Base-by-base conservation (phyloP, 2,797 vertebrate genomes). In the Chanos chanos region DNA sequence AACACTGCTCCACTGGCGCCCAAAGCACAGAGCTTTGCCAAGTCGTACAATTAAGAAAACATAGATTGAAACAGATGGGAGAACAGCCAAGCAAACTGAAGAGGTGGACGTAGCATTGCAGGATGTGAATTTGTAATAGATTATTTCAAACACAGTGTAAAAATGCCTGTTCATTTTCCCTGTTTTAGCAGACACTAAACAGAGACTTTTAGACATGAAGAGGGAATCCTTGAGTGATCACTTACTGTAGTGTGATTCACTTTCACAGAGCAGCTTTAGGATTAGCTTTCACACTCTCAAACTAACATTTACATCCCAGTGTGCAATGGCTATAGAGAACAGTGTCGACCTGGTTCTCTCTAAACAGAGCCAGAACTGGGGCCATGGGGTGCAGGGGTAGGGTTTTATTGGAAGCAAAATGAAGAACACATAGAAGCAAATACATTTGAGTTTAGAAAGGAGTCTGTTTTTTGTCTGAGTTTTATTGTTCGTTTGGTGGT, bases 21-120 rank as follows among this genome's bases (percentile, higher is more conserved):
- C 67, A 57, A 57, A 78, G 67, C 75, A 59, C 72, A 76, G 69
- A 76, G 77, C 79, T 72, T 72, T 66, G 73, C 78, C 82, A 87
- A 79, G 64, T 67, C 66, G 81, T 74, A 77, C 79, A 86, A 89
- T 88, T 86, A 85, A 84, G 84, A 85, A 80, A 82, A 80, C 82
- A 78, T 84, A 83, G 81, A 87, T 86, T 86, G 79, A 77, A 87
- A 77, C 81, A 77, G 81, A 84, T 80, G 76, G 77, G 39, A 73
- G 79, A 85, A 83, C 83, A 86, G 83, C 75, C 73, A 81, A 79
- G 80, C 79, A 83, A 86, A 86, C 83, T 84, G 81, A 85, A 77
- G 67, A 58, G 71, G 70, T 16, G 60, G 65, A 73, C 77, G 75
- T 81, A 73, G 75, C 68, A 54, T 63, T 65, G 78, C 68, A 70